Conservation (phyloP, 2,113 vertebrate genomes). For the Hystrix cristata region DNA sequence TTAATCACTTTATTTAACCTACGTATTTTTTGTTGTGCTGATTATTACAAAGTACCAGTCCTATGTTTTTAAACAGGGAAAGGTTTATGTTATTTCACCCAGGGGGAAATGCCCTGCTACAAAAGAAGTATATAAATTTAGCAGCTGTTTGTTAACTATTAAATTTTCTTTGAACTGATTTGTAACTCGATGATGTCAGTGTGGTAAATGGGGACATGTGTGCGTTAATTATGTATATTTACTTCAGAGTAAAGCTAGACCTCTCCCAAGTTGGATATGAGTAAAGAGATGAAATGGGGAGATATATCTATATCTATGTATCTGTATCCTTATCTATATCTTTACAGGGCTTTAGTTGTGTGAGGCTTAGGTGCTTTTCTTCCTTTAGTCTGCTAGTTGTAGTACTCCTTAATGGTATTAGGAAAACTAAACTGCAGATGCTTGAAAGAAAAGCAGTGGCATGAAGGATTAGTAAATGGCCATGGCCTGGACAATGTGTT, state of each 20-base stretch:
- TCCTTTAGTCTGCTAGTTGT: not conserved
- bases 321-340: not conserved
- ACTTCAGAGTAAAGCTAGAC: not conserved
- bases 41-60: not conserved
- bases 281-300: not conserved
- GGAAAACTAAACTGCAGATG: not conserved
- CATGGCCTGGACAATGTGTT: not conserved
- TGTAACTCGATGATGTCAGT: not conserved
- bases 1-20: not conserved
- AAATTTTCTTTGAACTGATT: not conserved
- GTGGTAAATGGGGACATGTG: not conserved
- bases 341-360: not conserved
- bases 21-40: conserved; percentile 21
- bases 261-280: not conserved
- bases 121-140: not conserved
- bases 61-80: not conserved
- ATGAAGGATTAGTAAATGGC: not conserved
- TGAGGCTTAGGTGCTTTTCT: not conserved
- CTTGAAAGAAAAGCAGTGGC: not conserved
- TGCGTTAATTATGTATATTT: not conserved
- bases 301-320: not conserved
- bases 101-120: not conserved
- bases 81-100: not conserved
- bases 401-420: not conserved
- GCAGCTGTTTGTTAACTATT: not conserved